A percentile compares a stretch with the other conserved stretches of the same genome.
These are phyloP conservation scores for Octodon degus DNA, from an alignment of 2,113 vertebrate genomes.

Conservation along the genomic window DNA sequence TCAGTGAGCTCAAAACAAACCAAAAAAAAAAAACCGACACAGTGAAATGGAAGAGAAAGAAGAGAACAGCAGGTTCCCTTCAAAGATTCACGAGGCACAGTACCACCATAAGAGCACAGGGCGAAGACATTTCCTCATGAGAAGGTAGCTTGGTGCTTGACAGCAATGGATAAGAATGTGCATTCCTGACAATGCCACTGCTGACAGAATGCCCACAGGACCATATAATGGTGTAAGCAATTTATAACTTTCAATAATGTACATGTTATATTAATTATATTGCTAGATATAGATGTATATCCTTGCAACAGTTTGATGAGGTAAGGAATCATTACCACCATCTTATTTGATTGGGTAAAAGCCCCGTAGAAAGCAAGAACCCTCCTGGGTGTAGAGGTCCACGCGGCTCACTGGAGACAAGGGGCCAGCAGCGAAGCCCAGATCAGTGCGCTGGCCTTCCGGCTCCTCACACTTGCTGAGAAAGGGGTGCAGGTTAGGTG, in stretches of 20 bases:
- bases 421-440: too few species aligned
- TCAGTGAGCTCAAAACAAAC: background rate
- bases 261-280: too few species aligned
- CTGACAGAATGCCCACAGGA: rapidly evolving
- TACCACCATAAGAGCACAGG: background rate
- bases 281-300: background rate
- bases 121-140: background rate
- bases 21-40: background rate
- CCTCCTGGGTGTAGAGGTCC: background rate
- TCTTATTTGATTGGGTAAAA: background rate
- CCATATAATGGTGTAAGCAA: background rate
- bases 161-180: background rate
- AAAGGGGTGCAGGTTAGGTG: rapidly evolving
- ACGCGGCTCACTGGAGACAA: background rate
- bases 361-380: background rate
- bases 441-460: background rate
- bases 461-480: background rate
- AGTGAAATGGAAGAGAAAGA: background rate
- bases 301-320: background rate
- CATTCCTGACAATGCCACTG: background rate
- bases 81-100: background rate
- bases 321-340: background rate
- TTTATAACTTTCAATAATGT: background rate
- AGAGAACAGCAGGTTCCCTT: background rate
- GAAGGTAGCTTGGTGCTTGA: background rate